phyloP scores from a whole-genome alignment of 2,797 vertebrate genomes.

The Zenarchopterus dispar region DNA sequence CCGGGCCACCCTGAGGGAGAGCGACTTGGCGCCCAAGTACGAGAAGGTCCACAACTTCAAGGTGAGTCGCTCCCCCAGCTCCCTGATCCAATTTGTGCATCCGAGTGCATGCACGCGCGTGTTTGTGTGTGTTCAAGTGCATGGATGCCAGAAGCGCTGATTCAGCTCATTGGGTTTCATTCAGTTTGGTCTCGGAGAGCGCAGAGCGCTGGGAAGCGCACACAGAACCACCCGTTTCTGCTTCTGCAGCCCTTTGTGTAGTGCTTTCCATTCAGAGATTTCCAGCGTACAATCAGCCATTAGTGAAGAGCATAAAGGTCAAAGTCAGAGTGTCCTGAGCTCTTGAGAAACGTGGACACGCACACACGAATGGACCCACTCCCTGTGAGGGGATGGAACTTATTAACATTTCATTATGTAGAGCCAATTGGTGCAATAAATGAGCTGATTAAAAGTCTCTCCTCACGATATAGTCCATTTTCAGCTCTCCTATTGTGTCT shows the following conservation, averaged over 20 bases:
- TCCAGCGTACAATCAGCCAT: conserved; percentile 6
- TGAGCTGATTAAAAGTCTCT: conserved; percentile 38
- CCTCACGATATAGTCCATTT: background rate
- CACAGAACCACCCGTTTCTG: conserved; percentile 1
- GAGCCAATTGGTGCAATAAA: conserved; percentile 38
- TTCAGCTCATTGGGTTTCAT: conserved; percentile 56
- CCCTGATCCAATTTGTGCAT: no score
- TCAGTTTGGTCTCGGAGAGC: conserved; percentile 50
- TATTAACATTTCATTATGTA: conserved; percentile 55
- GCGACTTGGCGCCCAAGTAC: conserved; percentile 92
- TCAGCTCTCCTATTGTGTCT: conserved; percentile 16
- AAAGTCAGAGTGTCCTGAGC: conserved; percentile 14
- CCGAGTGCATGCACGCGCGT: no score
- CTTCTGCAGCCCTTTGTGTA: conserved; percentile 18
- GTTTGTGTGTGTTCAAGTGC: conserved; percentile 5
- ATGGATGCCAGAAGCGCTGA: conserved; percentile 45
- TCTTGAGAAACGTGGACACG: conserved; percentile 14
- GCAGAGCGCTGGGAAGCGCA: background rate
- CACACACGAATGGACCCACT: conserved; percentile 13
- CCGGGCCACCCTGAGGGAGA: conserved; percentile 97
- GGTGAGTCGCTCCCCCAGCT: conserved; percentile 82
- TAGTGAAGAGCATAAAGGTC: conserved; percentile 31
- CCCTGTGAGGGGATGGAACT: conserved; percentile 24
- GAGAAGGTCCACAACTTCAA: conserved; percentile 99
- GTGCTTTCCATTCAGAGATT: conserved; percentile 12